Conservation (phyloP, 2,113 vertebrate genomes). For the Chloroceryle aenea region DNA sequence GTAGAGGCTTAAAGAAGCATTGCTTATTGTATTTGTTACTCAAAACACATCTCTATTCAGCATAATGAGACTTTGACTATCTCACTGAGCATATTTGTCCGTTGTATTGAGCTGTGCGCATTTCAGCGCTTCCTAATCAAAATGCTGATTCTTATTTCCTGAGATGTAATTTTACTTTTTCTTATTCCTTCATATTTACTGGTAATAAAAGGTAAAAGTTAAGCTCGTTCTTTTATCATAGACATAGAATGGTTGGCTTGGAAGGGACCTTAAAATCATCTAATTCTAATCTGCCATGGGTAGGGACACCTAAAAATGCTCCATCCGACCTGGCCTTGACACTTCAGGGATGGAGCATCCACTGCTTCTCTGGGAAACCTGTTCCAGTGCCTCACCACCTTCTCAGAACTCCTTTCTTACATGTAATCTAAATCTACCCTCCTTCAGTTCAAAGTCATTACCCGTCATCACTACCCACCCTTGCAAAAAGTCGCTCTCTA, state of each 20-base stretch:
- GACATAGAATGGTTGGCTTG: background rate
- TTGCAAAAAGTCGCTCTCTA: background rate
- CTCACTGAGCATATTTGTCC: background rate
- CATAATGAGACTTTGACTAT: background rate
- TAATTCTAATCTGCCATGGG: background rate
- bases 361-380: background rate
- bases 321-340: background rate
- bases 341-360: background rate
- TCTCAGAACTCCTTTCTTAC: background rate
- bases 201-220: background rate
- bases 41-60: background rate
- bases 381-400: background rate
- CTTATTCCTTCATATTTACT: background rate
- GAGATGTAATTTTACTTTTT: background rate
- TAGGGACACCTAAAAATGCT: background rate
- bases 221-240: background rate
- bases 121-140: background rate
- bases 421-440: background rate
- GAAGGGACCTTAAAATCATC: background rate
- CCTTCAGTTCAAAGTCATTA: background rate
- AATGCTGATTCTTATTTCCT: background rate
- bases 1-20: background rate
- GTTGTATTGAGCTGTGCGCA: background rate
- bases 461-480: background rate
- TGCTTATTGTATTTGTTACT: background rate